phyloP scores from a whole-genome alignment of 2,113 vertebrate species.

The Taurulus bubalis region DNA sequence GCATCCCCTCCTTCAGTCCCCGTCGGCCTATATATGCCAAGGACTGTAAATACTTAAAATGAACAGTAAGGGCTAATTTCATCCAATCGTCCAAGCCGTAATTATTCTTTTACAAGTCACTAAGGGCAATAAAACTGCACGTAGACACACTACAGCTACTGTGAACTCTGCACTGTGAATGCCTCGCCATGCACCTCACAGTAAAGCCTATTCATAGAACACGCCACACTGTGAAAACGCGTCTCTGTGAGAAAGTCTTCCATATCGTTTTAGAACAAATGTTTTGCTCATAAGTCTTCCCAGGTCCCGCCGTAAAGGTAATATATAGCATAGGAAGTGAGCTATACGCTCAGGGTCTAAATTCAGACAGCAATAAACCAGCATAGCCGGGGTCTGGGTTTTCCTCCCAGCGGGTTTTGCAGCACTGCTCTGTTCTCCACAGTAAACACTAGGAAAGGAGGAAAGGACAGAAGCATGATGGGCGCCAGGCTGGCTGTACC shows the following conservation, averaged over 20 bases:
- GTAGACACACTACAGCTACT: neutral
- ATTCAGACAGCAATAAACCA: conserved; percentile 32
- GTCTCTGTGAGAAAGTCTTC: conserved; percentile 9
- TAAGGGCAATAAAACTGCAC: conserved; percentile 23
- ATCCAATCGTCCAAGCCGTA: neutral
- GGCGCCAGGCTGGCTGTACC: conserved; percentile 23
- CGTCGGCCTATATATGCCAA: neutral
- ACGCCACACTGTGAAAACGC: neutral
- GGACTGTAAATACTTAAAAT: neutral
- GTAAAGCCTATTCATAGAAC: conserved; percentile 24
- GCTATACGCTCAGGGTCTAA: neutral
- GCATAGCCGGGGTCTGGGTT: conserved; percentile 7
- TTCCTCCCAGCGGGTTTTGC: conserved; percentile 31
- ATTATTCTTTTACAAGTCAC: conserved; percentile 22
- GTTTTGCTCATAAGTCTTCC: conserved; percentile 29
- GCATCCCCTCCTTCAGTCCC: neutral
- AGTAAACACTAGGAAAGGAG: conserved; percentile 22
- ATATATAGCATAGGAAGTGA: conserved; percentile 16
- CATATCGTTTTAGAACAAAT: neutral
- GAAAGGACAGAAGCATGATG: conserved; percentile 5
- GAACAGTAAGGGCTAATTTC: neutral
- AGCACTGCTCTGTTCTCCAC: conserved; percentile 18
- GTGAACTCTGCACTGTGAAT: neutral
- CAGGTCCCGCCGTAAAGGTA: neutral
- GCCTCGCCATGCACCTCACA: conserved; percentile 5